These are phyloP conservation scores for Myopa testacea DNA, from an alignment of 2,888 invertebrate genomes.

Conservation along the genomic window DNA sequence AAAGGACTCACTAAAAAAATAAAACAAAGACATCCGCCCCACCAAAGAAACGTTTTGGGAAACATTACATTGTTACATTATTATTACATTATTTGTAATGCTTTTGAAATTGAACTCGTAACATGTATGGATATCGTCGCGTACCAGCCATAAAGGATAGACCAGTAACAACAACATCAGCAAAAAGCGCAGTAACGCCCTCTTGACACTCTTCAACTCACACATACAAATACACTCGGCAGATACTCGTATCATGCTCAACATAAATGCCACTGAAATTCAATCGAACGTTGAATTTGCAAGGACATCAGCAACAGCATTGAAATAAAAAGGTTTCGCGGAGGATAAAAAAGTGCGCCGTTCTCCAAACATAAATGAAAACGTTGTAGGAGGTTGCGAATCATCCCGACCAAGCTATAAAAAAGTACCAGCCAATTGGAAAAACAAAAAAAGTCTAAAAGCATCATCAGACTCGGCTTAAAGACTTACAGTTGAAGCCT, in stretches of 20 bases:
- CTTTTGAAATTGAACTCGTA: not conserved
- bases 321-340: too few relatives aligned
- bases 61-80: too few relatives aligned
- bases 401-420: too few relatives aligned
- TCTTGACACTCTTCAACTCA: not conserved
- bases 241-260: not conserved
- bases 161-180: not conserved
- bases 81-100: not conserved
- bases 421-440: not conserved
- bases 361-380: too few relatives aligned
- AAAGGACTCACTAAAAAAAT: too few relatives aligned
- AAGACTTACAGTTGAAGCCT: not conserved
- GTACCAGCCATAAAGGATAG: not conserved
- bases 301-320: slow-evolving; percentile 3
- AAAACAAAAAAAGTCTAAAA: not conserved
- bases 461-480: not conserved
- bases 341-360: too few relatives aligned
- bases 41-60: too few relatives aligned
- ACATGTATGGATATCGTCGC: not conserved
- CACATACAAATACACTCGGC: not conserved
- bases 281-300: slow-evolving; percentile 20
- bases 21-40: too few relatives aligned
- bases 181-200: not conserved
- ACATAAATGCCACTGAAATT: slow-evolving; percentile 33
- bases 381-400: too few relatives aligned